Conservation (phyloP, 1,140 invertebrate species). For the Drosophila dunni region DNA sequence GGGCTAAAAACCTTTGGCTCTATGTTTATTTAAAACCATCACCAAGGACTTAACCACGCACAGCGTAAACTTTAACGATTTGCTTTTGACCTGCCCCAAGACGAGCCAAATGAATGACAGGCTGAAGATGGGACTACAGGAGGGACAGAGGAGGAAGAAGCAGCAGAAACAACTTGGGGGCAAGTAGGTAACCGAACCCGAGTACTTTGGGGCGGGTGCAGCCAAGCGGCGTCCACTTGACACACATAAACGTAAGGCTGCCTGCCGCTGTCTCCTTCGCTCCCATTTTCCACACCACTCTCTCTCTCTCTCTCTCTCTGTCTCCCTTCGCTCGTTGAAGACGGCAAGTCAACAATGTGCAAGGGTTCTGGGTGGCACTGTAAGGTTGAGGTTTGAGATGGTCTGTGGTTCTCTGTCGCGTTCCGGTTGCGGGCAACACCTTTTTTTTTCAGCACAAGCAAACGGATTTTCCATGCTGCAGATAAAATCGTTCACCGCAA, state of each 20-base stretch:
- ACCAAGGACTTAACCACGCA: slow-evolving; percentile 69
- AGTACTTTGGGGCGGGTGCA: slow-evolving; percentile 36
- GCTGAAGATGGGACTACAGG: neutral
- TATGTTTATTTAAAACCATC: slow-evolving; percentile 64
- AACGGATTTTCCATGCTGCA: slow-evolving; percentile 65
- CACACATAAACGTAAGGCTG: slow-evolving; percentile 55
- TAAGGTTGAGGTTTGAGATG: neutral
- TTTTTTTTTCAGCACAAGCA: slow-evolving; percentile 36
- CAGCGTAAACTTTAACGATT: slow-evolving; percentile 70
- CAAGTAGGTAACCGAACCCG: slow-evolving; percentile 13
- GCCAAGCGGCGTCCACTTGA: slow-evolving; percentile 68
- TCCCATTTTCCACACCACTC: neutral
- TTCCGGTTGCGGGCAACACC: slow-evolving; percentile 68
- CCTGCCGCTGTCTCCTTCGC: neutral
- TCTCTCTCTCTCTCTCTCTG: neutral
- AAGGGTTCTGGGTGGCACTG: slow-evolving; percentile 16
- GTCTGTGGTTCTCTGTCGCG: slow-evolving; percentile 41
- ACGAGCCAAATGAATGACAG: slow-evolving; percentile 66
- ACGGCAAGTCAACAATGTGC: slow-evolving; percentile 49
- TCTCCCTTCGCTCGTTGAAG: slow-evolving; percentile 11
- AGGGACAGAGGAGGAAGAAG: slow-evolving; percentile 6
- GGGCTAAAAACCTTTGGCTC: neutral
- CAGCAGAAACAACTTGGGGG: slow-evolving; percentile 19
- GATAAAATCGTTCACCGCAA: slow-evolving; percentile 57
- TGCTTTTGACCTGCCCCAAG: slow-evolving; percentile 71